phyloP scores from a whole-genome alignment of 2,888 invertebrate species.

The Agonopterix heracliana region DNA sequence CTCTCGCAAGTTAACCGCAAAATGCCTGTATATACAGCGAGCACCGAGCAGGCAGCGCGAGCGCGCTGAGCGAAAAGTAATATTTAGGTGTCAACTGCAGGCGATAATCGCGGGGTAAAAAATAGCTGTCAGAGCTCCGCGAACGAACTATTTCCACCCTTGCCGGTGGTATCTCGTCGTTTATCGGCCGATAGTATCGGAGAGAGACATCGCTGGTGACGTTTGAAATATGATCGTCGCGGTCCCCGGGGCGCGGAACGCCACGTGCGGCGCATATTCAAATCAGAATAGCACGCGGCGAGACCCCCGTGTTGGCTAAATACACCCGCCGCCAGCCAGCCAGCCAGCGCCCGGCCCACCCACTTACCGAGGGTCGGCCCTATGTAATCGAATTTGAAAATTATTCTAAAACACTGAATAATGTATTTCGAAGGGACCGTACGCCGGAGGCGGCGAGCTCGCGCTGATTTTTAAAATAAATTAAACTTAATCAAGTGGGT shows the following conservation, averaged over 20 bases:
- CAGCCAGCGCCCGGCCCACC: constrained; percentile 57
- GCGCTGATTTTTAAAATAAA: constrained; percentile 74
- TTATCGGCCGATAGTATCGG: constrained; percentile 74
- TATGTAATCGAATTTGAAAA: constrained; percentile 78
- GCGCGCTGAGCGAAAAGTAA: constrained; percentile 58
- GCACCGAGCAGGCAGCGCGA: constrained; percentile 24
- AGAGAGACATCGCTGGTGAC: constrained; percentile 76
- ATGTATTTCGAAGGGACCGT: constrained; percentile 70
- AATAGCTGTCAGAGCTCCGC: constrained; percentile 50
- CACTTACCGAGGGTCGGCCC: constrained; percentile 74
- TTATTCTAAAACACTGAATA: constrained; percentile 78
- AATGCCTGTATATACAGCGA: constrained; percentile 48
- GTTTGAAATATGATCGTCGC: constrained; percentile 75
- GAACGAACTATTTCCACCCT: constrained; percentile 64
- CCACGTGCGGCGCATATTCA: constrained; percentile 75
- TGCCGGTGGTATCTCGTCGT: constrained; percentile 62
- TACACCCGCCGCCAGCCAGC: constrained; percentile 69
- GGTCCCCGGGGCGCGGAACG: constrained; percentile 63
- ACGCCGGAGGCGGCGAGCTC: constrained; percentile 58
- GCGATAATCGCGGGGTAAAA: constrained; percentile 73
- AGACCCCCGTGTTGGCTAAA: constrained; percentile 76
- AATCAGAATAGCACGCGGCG: constrained; percentile 73
- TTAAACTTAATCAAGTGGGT: constrained; percentile 77
- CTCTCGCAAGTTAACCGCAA: constrained; percentile 50
- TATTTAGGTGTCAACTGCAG: constrained; percentile 75